Conservation (phyloP, 1,140 invertebrate genomes). For the Leucophenga varia region DNA sequence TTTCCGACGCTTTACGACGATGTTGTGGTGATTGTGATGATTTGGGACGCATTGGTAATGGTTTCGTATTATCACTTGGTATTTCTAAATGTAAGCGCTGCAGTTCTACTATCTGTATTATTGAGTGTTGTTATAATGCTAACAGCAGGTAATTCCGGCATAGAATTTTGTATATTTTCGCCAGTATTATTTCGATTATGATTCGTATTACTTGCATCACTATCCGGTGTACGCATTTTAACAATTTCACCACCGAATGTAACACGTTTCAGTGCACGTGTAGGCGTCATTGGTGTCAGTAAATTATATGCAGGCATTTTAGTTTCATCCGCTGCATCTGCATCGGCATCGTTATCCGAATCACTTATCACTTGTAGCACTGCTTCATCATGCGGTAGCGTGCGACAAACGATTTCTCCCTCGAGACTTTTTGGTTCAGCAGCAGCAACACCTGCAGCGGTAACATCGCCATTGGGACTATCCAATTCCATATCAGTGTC, state of each 20-base stretch:
- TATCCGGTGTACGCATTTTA: slow-evolving; percentile 79
- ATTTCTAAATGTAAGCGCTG: slow-evolving; percentile 39
- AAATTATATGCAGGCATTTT: slow-evolving; percentile 4
- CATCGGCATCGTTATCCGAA: slow-evolving; percentile 60
- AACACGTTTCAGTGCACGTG: slow-evolving; percentile 64
- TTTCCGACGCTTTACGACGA: no score
- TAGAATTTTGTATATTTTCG: no score
- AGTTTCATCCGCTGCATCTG: slow-evolving; percentile 2
- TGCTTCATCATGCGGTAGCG: slow-evolving; percentile 19
- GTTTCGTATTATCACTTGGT: slow-evolving; percentile 47
- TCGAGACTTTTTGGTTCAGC: slow-evolving; percentile 55
- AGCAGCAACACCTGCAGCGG: no score
- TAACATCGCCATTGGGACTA: no score
- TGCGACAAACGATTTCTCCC: slow-evolving; percentile 46
- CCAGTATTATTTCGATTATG: not conserved
- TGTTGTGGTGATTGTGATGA: slow-evolving; percentile 14
- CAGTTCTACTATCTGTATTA: slow-evolving; percentile 18
- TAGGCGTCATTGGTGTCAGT: slow-evolving; percentile 44
- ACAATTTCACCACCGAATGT: slow-evolving; percentile 81
- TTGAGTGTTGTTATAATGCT: not conserved
- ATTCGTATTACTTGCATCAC: slow-evolving; percentile 61
- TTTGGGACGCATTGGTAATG: slow-evolving; percentile 21
- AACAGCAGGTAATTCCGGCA: not conserved
- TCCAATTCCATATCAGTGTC: slow-evolving; percentile 40
- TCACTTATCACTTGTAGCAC: slow-evolving; percentile 60